Evolutionary conservation across 2,888 invertebrate species (phyloP), one percentile per base, ranked within the genome.

Genomic region (Theretra japonica): DNA sequence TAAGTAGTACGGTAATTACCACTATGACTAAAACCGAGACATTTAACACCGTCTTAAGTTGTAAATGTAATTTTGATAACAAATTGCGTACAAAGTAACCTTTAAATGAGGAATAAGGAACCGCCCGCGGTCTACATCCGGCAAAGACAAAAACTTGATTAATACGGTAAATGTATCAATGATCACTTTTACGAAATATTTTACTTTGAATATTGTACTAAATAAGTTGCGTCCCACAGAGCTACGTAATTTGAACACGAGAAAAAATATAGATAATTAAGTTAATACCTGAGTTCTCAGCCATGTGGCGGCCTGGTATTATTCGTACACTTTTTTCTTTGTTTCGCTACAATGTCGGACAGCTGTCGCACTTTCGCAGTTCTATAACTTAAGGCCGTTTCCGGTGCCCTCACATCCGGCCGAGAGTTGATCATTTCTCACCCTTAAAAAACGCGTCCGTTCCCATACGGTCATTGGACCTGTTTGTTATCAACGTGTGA

Each of bases 351-450:
- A 84, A 80, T 80, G 80, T 82, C 80, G 77, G 80, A 89, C 91
- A 90, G 90, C 90, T 91, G 91, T 83, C 79, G 80, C 83, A 77
- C 53, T 85, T 86, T 82, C 82, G 81, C 83, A 83, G 84, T 82
- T 84, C 84, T 86, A 85, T 88, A 87, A n/a, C n/a, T 86, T 56
- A 82, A 87, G 82, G 86, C 86, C 84, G 86, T 89, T 91, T 92
- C 92, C 92, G 90, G 88, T 86, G 88, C 90, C 90, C 88, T 89
- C 90, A 91, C 88, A 90, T 93, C 92, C 92, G 92, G 90, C 82
- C 80, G 80, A 91, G 90, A 89, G 89, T 85, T 65, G 65, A 41
- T 48, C 65, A 65, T 17, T 65, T 48, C 23, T 48, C 41, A 41
- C 48, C 41, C 48, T 48, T 48, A 65, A 65, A 65, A 33, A 65